phyloP scores from a whole-genome alignment of 1,140 invertebrate species.

The Macrocentrus cingulum region DNA sequence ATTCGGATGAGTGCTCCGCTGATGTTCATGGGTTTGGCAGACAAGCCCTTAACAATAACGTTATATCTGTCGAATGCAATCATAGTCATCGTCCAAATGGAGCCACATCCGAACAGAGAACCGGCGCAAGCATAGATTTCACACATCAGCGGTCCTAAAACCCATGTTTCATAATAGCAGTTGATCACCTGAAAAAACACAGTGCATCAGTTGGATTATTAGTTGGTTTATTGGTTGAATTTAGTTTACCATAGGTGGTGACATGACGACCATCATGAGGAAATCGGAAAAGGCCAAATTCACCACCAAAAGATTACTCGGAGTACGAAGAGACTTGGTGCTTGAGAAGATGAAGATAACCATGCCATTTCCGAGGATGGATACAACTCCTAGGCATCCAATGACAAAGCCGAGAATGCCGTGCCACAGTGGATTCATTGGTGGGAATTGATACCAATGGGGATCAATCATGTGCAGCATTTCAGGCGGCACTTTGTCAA shows the following conservation, averaged over 20 bases:
- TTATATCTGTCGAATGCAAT: constrained; percentile 62
- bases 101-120: constrained; percentile 59
- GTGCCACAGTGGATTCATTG: constrained; percentile 69
- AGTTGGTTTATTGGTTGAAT: background rate
- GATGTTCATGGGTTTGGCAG: constrained; percentile 69
- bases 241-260: constrained; percentile 48
- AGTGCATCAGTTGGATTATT: background rate
- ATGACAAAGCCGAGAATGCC: constrained; percentile 67
- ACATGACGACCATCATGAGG: constrained; percentile 56
- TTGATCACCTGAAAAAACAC: constrained; percentile 10
- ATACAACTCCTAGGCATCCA: constrained; percentile 62
- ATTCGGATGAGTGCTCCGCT: constrained; percentile 69
- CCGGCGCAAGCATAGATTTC: constrained; percentile 61
- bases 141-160: constrained; percentile 56
- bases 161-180: constrained; percentile 28
- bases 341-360: constrained; percentile 67
- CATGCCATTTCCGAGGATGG: constrained; percentile 64
- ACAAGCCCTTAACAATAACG: constrained; percentile 63
- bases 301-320: constrained; percentile 64
- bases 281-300: constrained; percentile 65
- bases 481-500: constrained; percentile 60
- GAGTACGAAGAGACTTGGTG: constrained; percentile 62
- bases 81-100: constrained; percentile 60
- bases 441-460: constrained; percentile 68
- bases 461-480: constrained; percentile 65